These are phyloP conservation scores for Cataglyphis cursor DNA, from an alignment of 2,888 invertebrate species.

Conservation along the genomic window DNA sequence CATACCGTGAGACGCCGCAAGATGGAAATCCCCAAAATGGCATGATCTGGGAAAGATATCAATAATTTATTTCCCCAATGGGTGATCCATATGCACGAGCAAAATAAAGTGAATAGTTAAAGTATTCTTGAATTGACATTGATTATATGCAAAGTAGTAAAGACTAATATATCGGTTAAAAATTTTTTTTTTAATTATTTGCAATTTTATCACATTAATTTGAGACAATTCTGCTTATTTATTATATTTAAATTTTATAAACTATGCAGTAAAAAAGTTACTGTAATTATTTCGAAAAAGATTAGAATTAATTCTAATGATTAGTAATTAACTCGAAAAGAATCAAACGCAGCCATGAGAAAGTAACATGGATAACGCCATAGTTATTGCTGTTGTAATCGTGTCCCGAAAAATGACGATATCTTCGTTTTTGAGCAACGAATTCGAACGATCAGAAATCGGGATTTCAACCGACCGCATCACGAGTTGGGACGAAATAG, in stretches of 20 bases:
- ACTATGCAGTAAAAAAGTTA: not conserved
- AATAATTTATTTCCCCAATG: slow-evolving; percentile 10
- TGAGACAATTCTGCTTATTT: not conserved
- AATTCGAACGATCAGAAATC: slow-evolving; percentile 60
- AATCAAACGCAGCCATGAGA: not conserved
- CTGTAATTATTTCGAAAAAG: not conserved
- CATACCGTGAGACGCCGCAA: not conserved
- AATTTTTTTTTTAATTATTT: not conserved
- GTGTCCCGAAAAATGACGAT: not conserved
- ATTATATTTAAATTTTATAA: not conserved
- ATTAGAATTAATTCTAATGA: not conserved
- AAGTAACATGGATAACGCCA: not conserved
- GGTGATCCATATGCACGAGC: not conserved
- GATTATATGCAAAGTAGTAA: not conserved
- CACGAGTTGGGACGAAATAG: slow-evolving; percentile 65
- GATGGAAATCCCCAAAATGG: slow-evolving; percentile 23
- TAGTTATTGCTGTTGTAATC: not conserved
- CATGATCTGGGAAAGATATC: not conserved
- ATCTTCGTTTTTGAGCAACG: slow-evolving; percentile 24
- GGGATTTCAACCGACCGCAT: slow-evolving; percentile 47
- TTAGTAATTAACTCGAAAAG: not conserved
- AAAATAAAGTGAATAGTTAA: not conserved
- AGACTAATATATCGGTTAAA: not conserved
- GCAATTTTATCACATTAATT: not conserved
- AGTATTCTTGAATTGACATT: not conserved